These are phyloP conservation scores for Myotis vivesi DNA, from an alignment of 2,797 vertebrate species.

Conservation along the genomic window DNA sequence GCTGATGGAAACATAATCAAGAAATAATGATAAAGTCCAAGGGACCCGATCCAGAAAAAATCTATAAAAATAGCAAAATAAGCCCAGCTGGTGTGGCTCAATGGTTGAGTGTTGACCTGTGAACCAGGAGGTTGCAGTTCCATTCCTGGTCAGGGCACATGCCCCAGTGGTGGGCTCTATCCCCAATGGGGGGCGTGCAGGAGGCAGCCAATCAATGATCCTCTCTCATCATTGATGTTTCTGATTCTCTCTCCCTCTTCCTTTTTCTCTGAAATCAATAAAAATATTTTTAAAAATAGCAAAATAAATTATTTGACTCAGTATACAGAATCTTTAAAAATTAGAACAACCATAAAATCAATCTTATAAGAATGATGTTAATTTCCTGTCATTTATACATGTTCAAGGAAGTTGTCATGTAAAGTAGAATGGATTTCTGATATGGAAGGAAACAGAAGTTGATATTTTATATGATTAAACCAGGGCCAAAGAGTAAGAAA, in stretches of 20 bases:
- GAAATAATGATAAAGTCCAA: background rate
- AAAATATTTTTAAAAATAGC: background rate
- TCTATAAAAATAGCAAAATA: background rate
- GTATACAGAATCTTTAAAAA: background rate
- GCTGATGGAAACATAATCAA: background rate
- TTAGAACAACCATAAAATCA: background rate
- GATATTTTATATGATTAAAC: background rate
- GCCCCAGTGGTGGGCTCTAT: accelerated
- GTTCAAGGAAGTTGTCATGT: background rate
- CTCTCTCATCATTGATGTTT: background rate
- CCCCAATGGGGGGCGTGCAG: background rate
- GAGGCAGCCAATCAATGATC: background rate
- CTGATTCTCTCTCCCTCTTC: background rate
- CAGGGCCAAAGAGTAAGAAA: background rate
- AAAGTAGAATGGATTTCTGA: background rate
- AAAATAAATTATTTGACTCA: background rate
- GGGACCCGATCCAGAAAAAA: background rate
- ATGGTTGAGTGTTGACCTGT: background rate
- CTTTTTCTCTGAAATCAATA: background rate
- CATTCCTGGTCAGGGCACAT: background rate
- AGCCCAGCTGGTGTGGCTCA: background rate
- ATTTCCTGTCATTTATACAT: background rate
- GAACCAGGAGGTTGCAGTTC: background rate
- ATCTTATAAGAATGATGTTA: background rate
- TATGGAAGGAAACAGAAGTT: background rate